Base-by-base conservation (phyloP, 2,888 invertebrate species). In the Cremastinae sp. region DNA sequence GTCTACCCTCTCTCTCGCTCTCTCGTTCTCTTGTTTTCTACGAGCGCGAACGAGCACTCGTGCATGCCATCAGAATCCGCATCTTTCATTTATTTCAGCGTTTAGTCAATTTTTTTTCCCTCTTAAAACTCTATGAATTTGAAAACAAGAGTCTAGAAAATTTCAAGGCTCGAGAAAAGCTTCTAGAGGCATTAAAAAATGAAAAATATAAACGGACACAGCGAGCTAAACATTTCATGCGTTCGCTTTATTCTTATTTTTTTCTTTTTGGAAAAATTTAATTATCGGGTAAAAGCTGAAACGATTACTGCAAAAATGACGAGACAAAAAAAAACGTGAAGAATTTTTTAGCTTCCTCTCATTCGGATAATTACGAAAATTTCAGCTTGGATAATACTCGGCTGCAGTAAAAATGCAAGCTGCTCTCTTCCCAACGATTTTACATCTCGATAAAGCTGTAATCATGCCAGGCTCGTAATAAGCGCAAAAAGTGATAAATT, bases 1-100 rank as follows among this genome's bases (percentile, higher is more conserved):
- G 74, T 79, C 49, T 75, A 49, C 58, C 71, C 59, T 70, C 59
- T 78, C 66, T 71, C 59, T 70, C 59, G 75, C 66, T 71, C 66
- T 75, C 65, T 73, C 69, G 34, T 28, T 28, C 28, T 28, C 28
- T 28, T 28, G 28, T 28, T 28, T 28, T 28, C 70, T 72, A 68
- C 68, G 68, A 66, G 65, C 56, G 66, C 43, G 28, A 66, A 66
- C 41, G 45, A 59, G 49, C 73, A 76, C 69, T 76, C 76, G 69
- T 69, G 73, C 76, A 61, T 65, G 38, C 34, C 38, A 61, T 64
- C 76, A 10, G n/a, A 58, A 8, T 14, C 22, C 12, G 14, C 28
- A 18, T 69, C 16, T 62, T 51, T 49, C 34, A n/a, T 41, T 58
- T 14, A 22, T 28, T 7, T 41, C 49, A 45, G 36, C n/a, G 41